A percentile compares a stretch with the other conserved stretches of the same genome.
phyloP scores from a whole-genome alignment of 2,113 vertebrate genomes.

The Brachypteracias leptosomus region DNA sequence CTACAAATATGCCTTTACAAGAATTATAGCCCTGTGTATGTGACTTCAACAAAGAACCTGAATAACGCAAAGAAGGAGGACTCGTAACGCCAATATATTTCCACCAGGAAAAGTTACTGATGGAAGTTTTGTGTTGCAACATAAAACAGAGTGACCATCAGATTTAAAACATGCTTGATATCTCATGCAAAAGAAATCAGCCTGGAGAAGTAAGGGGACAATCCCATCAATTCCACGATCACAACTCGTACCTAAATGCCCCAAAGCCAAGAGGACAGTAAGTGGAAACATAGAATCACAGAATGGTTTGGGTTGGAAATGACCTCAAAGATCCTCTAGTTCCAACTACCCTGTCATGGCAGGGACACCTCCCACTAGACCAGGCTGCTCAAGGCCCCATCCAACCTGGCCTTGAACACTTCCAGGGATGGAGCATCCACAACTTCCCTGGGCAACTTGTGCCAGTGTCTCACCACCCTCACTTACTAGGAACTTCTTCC shows the following conservation, averaged over 20 bases:
- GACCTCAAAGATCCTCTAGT: too few relatives aligned
- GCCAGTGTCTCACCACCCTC: too few relatives aligned
- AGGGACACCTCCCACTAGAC: too few relatives aligned
- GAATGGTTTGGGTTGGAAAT: too few relatives aligned
- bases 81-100: not conserved
- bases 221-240: not conserved
- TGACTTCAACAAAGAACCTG: not conserved
- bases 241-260: not conserved
- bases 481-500: too few relatives aligned
- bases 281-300: not conserved
- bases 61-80: not conserved
- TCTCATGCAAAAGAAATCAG: not conserved
- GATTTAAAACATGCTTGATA: not conserved
- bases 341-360: too few relatives aligned
- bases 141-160: not conserved
- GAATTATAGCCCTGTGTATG: not conserved
- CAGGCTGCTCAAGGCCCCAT: too few relatives aligned
- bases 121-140: not conserved
- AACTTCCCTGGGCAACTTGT: too few relatives aligned
- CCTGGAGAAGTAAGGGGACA: not conserved
- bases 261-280: not conserved
- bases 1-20: not conserved
- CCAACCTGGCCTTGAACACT: too few relatives aligned
- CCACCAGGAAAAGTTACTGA: not conserved
- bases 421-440: too few relatives aligned